Base-by-base conservation (phyloP, 2,797 vertebrate species). In the Parauchenoglanis ngamensis region DNA sequence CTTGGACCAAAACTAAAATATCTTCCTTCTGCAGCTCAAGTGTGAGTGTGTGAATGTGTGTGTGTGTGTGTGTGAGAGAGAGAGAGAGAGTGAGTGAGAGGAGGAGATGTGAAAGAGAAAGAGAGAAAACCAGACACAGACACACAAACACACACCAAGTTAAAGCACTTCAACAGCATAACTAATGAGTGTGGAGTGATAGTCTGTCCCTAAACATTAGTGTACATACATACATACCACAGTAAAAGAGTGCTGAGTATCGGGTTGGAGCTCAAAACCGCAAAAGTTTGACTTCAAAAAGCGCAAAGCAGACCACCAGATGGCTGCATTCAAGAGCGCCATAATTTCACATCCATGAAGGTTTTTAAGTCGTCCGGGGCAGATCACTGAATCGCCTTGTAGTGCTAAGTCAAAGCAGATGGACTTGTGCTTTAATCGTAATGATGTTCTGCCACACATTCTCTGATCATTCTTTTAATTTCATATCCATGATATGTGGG, bases 281-380 rank as follows among this genome's bases (percentile, higher is more conserved):
- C 84, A 77, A 85, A 40, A 91, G 91, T 96, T 95, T 95, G 95
- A 96, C 96, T 96, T 95, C 94, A 94, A 95, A 96, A 94, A 96
- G 96, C 94, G 93, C 94, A 94, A 93, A 93, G 93, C 93, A 92
- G 95, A 94, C 95, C 94, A 89, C 95, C 95, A 95, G 94, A 95
- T 94, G 94, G 95, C 94, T 95, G 94, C 93, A 94, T 96, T 94
- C 94, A 88, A 95, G 95, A 94, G 94, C 93, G 90, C 90, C 91
- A 95, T 95, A 94, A 65, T 77, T 77, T 77, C 73, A 85, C 72
- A 49, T 65, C 46, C 72, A 70, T 70, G 65, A 83, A 83, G 49
- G 81, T 83, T 54, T 83, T 68, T 70, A 68, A 68, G 81, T 83
- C 65, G 3, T 70, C 81, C 49, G 28, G 81, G 81, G 81, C 65